These are phyloP conservation scores for Dysmachus trigonus DNA, from an alignment of 2,888 invertebrate genomes.

Conservation along the genomic window DNA sequence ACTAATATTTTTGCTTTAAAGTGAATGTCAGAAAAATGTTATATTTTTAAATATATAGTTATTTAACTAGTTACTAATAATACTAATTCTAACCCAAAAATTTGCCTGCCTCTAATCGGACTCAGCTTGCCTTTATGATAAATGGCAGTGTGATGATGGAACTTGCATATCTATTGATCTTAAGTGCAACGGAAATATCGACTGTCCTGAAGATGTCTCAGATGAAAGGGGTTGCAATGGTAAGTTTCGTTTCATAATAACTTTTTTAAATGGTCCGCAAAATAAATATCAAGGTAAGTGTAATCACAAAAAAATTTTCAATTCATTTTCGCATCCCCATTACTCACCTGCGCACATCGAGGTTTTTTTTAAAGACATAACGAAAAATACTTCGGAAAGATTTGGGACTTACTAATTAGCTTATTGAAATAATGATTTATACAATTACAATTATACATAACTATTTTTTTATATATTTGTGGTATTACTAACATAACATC, in stretches of 20 bases:
- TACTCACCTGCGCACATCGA: not conserved
- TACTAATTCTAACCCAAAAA: not conserved
- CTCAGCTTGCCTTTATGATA: slow-evolving; percentile 73
- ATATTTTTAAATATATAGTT: not conserved
- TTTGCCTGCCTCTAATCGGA: not conserved
- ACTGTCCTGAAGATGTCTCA: slow-evolving; percentile 76
- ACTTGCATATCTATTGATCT: slow-evolving; percentile 70
- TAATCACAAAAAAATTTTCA: not conserved
- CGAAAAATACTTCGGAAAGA: not conserved
- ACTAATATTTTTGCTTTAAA: not conserved
- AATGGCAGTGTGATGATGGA: slow-evolving; percentile 80
- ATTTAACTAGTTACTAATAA: not conserved
- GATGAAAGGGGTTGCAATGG: slow-evolving; percentile 76
- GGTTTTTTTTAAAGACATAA: not conserved
- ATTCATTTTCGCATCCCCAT: not conserved
- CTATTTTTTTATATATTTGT: not conserved
- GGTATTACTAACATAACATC: not conserved
- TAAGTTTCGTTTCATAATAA: slow-evolving; percentile 53
- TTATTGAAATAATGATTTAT: not conserved
- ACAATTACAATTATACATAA: not conserved
- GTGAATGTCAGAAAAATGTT: not conserved
- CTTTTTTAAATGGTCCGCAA: not conserved
- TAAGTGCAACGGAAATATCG: slow-evolving; percentile 73
- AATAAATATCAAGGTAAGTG: not conserved
- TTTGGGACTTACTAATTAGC: not conserved